Conservation (phyloP, 2,888 invertebrate species). For the Allygus modestus region DNA sequence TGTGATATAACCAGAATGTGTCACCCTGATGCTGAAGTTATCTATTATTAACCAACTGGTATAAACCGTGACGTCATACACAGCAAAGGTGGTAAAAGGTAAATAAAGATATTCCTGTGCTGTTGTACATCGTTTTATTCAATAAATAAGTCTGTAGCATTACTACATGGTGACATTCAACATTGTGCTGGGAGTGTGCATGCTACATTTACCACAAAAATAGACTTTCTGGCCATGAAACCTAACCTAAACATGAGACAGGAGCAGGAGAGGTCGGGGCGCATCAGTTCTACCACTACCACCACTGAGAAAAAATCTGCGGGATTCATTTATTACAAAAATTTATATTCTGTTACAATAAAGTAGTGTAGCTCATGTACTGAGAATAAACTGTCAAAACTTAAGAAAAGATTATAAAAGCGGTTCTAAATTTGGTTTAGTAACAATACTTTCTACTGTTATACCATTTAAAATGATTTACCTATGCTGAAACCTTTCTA, state of each 20-base stretch:
- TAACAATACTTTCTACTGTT: too few relatives aligned
- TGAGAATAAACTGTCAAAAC: too few relatives aligned
- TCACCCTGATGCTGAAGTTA: too few relatives aligned
- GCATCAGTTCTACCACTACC: constrained; percentile 35
- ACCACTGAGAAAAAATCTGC: neutral
- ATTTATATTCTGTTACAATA: neutral
- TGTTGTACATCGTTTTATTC: constrained; percentile 59
- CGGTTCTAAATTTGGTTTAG: too few relatives aligned
- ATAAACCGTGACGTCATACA: too few relatives aligned
- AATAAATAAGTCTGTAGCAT: constrained; percentile 45
- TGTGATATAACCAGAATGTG: too few relatives aligned
- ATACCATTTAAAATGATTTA: too few relatives aligned
- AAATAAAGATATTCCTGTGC: neutral
- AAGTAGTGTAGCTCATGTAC: neutral
- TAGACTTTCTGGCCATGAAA: constrained; percentile 44
- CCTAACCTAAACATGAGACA: constrained; percentile 43
- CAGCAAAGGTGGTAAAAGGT: too few relatives aligned
- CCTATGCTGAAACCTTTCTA: too few relatives aligned
- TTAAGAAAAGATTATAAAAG: too few relatives aligned
- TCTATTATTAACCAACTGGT: too few relatives aligned
- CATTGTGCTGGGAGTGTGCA: constrained; percentile 55
- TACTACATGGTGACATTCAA: constrained; percentile 20
- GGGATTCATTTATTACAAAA: neutral
- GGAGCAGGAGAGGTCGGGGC: constrained; percentile 13
- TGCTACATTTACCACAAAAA: constrained; percentile 57